Conservation (phyloP, 64 coral and sea anemone genomes). For the Porites lutea region DNA sequence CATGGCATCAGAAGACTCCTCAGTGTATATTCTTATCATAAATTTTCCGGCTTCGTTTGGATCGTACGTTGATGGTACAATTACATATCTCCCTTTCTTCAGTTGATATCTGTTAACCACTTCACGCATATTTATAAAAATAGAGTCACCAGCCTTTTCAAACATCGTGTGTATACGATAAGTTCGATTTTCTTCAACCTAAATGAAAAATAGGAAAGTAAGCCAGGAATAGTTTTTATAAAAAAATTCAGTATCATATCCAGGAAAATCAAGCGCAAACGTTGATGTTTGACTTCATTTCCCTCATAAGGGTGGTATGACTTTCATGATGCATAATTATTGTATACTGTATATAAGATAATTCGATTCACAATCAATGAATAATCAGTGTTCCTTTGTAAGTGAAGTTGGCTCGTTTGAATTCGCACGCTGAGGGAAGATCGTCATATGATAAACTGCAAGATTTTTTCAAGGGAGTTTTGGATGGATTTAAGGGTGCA, state of each 20-base stretch:
- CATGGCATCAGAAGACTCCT: slow-evolving; percentile 62
- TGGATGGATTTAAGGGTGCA: too few relatives aligned
- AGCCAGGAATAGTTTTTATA: neutral
- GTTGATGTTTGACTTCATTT: too few relatives aligned
- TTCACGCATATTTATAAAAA: slow-evolving; percentile 87
- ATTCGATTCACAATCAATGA: neutral
- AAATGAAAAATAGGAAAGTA: neutral
- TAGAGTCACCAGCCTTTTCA: slow-evolving; percentile 66
- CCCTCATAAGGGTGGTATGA: too few relatives aligned
- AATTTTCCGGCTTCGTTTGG: slow-evolving; percentile 62
- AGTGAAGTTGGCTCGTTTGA: too few relatives aligned
- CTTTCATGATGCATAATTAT: neutral
- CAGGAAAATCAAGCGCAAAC: too few relatives aligned
- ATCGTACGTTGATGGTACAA: slow-evolving; percentile 84
- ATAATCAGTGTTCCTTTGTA: too few relatives aligned
- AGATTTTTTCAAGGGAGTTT: too few relatives aligned
- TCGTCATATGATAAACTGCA: too few relatives aligned
- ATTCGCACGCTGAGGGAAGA: too few relatives aligned
- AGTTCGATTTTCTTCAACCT: slow-evolving; percentile 89
- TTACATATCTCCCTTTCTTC: slow-evolving; percentile 66
- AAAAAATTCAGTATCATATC: too few relatives aligned
- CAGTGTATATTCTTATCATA: slow-evolving; percentile 75
- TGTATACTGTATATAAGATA: too few relatives aligned
- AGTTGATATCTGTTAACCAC: slow-evolving; percentile 73
- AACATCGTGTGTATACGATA: slow-evolving; percentile 73